Conservation (phyloP, 2,797 vertebrate species). For the Enteromius treurensis region DNA sequence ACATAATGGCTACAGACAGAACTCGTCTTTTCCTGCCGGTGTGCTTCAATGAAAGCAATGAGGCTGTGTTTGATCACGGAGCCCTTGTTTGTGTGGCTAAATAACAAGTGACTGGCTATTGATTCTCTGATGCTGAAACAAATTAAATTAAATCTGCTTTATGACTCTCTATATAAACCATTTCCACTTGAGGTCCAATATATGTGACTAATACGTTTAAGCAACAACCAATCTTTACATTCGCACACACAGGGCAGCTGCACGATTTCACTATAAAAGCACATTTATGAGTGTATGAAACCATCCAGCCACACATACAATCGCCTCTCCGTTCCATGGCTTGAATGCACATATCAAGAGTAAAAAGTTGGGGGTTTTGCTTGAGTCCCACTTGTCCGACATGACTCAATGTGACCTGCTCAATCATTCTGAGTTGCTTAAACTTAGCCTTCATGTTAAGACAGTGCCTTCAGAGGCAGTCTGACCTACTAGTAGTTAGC, state of each 20-base stretch:
- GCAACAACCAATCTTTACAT: slow-evolving; percentile 68
- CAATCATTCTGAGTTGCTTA: background rate
- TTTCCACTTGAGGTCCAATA: slow-evolving; percentile 65
- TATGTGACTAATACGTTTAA: slow-evolving; percentile 66
- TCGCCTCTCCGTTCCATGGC: slow-evolving; percentile 71
- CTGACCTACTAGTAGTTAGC: no score
- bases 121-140: slow-evolving; percentile 71
- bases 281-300: slow-evolving; percentile 81
- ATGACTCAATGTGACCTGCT: slow-evolving; percentile 63
- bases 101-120: slow-evolving; percentile 68
- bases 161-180: slow-evolving; percentile 67
- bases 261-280: slow-evolving; percentile 75
- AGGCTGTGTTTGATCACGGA: slow-evolving; percentile 57
- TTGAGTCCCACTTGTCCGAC: slow-evolving; percentile 71
- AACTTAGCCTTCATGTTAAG: no score
- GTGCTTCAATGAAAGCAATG: slow-evolving; percentile 61
- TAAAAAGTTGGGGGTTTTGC: slow-evolving; percentile 74
- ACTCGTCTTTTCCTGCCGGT: slow-evolving; percentile 31
- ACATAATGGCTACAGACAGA: slow-evolving; percentile 47
- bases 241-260: slow-evolving; percentile 12
- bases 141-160: slow-evolving; percentile 79
- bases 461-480: no score
- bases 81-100: slow-evolving; percentile 62
- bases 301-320: slow-evolving; percentile 75
- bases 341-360: slow-evolving; percentile 78